Conservation (phyloP, 2,797 vertebrate species). For the Ara ararauna region DNA sequence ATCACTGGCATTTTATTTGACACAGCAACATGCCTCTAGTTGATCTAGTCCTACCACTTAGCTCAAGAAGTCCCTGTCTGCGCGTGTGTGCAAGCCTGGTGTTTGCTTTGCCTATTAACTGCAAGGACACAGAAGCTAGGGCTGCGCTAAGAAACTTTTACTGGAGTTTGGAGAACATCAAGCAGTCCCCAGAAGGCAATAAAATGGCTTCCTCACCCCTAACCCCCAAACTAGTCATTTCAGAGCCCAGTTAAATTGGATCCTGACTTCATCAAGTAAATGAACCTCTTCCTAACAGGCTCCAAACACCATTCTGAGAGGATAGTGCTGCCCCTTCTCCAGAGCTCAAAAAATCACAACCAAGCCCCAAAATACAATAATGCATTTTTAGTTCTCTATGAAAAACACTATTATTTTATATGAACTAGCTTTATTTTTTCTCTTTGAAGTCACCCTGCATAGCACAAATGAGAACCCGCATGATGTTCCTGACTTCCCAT, state of each 20-base stretch:
- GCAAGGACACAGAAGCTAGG: neutral
- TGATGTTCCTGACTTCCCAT: neutral
- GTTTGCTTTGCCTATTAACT: neutral
- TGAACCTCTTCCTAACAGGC: neutral
- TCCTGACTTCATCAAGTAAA: neutral
- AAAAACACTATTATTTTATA: neutral
- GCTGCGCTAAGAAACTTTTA: slow-evolving; percentile 5
- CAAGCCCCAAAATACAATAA: neutral
- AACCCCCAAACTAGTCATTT: neutral
- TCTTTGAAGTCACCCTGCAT: neutral
- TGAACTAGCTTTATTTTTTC: neutral
- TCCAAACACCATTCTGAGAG: neutral
- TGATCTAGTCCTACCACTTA: neutral
- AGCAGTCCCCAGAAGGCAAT: neutral
- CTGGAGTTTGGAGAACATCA: neutral
- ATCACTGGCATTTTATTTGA: neutral
- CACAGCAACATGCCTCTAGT: neutral
- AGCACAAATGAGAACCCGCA: neutral
- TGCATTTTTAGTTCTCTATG: neutral
- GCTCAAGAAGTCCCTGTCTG: neutral
- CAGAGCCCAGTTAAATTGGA: neutral
- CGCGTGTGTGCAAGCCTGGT: neutral
- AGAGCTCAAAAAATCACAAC: neutral
- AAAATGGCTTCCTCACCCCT: neutral
- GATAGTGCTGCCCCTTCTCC: neutral